Conservation (phyloP, 2,797 vertebrate species). For the Pogoniulus pusillus region DNA sequence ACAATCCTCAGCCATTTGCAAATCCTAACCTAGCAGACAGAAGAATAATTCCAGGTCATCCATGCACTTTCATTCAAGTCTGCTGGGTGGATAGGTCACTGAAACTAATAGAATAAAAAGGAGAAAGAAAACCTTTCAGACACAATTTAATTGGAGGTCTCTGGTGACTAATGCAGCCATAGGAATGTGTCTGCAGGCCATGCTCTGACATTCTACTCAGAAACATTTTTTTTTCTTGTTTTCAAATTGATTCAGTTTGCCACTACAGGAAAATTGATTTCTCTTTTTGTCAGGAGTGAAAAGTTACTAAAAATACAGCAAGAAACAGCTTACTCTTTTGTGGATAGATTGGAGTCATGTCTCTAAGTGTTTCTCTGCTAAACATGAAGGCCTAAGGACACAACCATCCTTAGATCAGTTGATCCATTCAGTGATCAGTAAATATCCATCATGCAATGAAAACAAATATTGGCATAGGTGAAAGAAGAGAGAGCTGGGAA, state of each 20-base stretch:
- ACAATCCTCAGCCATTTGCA: background rate
- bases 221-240: background rate
- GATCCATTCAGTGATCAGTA: conserved; percentile 10
- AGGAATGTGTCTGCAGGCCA: background rate
- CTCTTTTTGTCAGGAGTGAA: background rate
- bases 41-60: background rate
- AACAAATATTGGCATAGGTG: conserved; percentile 6
- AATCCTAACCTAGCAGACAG: background rate
- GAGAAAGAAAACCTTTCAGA: background rate
- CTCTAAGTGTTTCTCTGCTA: background rate
- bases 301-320: background rate
- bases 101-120: background rate
- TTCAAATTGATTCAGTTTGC: background rate
- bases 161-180: background rate
- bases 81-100: background rate
- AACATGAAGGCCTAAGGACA: background rate
- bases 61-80: background rate
- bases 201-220: background rate
- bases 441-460: background rate
- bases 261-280: background rate
- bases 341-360: background rate
- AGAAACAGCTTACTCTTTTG: background rate
- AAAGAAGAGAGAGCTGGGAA: background rate
- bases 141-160: background rate
- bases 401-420: background rate